phyloP scores from a whole-genome alignment of 2,113 vertebrate species.

The Grantiella picta region DNA sequence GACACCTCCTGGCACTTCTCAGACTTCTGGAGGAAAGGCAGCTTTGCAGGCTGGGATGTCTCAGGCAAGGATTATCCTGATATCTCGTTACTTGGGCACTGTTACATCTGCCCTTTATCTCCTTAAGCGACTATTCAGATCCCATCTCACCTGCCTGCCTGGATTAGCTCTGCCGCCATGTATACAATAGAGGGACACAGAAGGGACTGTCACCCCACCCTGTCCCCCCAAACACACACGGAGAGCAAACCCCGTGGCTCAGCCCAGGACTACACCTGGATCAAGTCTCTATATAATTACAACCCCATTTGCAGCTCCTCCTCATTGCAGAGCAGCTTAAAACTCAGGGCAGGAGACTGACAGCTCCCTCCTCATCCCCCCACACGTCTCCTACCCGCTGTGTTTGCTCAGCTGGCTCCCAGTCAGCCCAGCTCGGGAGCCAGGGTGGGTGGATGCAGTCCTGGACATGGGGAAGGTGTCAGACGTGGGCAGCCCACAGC shows the following conservation, averaged over 20 bases:
- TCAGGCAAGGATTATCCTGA: neutral
- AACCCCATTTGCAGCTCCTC: neutral
- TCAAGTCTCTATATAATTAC: neutral
- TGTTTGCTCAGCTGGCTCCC: neutral
- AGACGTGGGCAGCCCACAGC: rapidly evolving
- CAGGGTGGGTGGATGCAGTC: rapidly evolving
- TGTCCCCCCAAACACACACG: neutral
- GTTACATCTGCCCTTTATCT: neutral
- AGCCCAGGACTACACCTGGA: neutral
- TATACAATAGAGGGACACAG: rapidly evolving
- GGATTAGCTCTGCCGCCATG: neutral
- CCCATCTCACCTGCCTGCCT: neutral
- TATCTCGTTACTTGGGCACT: neutral
- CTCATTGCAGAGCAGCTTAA: neutral
- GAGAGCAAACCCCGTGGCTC: neutral
- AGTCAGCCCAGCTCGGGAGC: neutral
- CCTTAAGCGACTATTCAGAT: neutral
- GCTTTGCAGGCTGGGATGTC: neutral
- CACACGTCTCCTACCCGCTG: rapidly evolving
- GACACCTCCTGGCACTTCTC: neutral
- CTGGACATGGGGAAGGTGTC: rapidly evolving
- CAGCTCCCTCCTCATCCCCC: neutral
- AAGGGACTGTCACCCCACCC: neutral
- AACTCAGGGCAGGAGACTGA: neutral
- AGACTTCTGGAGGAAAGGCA: neutral